These are phyloP conservation scores for Cheilosia vernalis DNA, from an alignment of 2,888 invertebrate genomes.

Conservation along the genomic window DNA sequence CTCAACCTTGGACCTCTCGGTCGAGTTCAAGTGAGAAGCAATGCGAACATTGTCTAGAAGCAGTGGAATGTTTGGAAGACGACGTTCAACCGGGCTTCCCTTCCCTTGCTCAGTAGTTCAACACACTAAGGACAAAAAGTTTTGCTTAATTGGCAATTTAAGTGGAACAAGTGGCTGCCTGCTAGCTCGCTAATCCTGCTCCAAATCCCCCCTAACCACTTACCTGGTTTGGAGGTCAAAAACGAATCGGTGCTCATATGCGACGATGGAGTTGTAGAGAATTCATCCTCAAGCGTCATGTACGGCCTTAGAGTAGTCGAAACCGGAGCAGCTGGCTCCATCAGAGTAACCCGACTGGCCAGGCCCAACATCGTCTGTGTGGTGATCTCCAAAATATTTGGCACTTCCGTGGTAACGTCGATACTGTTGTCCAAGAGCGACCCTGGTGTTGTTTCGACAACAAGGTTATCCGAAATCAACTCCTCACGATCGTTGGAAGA, in stretches of 20 bases:
- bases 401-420: constrained; percentile 78
- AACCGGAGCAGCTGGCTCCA: constrained; percentile 83
- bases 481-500: constrained; percentile 76
- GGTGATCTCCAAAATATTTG: constrained; percentile 81
- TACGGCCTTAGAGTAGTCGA: constrained; percentile 79
- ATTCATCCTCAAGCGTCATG: constrained; percentile 76
- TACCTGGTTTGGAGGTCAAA: constrained; percentile 60
- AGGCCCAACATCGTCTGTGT: constrained; percentile 82
- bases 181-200: too few species aligned
- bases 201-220: not conserved
- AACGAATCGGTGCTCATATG: constrained; percentile 50
- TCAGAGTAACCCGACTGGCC: constrained; percentile 83
- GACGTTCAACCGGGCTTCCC: too few species aligned
- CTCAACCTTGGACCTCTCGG: too few species aligned
- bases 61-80: too few species aligned
- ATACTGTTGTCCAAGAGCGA: constrained; percentile 40
- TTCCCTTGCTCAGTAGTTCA: too few species aligned
- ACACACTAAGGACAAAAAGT: too few species aligned
- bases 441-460: constrained; percentile 80
- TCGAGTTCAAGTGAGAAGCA: too few species aligned
- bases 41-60: too few species aligned
- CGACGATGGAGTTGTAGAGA: constrained; percentile 53
- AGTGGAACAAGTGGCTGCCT: too few species aligned
- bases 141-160: too few species aligned
- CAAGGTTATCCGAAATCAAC: constrained; percentile 80